Base-by-base conservation (phyloP, 2,888 invertebrate genomes). In the Cremastinae sp. region DNA sequence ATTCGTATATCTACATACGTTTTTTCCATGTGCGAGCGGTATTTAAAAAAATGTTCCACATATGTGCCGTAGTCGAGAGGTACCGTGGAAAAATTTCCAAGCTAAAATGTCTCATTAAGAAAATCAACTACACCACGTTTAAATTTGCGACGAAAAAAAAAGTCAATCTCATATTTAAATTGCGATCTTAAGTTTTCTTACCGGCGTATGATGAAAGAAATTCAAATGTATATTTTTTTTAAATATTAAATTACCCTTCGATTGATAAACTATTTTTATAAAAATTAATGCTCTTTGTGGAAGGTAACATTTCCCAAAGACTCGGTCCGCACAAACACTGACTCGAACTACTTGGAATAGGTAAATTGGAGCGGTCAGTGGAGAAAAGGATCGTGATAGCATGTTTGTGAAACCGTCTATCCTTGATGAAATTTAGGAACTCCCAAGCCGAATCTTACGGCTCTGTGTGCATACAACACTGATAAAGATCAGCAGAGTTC, bases 341-440 rank as follows among this genome's bases (percentile, higher is more conserved):
- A 5, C n/a, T 9, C 37, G 18, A 14, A 5, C 35, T 39, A 12
- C 39, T 39, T 47, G 10, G 9, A 14, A 5, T 10, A n/a, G 18
- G 47, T 18, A 41, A 59, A 59, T n/a, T n/a, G 53, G 20, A 65
- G 4, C 22, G 16, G 16, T 16, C 5, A 10, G 9, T 12, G 14
- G 10, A 53, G 39, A 49, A 56, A 45, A 45, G 49, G 22, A 39
- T 16, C 5, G n/a, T 10, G 10, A 20, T 22, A 28, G 28, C 18
- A 22, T 28, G 53, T 39, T 59, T 39, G 64, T 53, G 37, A 75
- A 75, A 65, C 70, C 59, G 65, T 59, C 47, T 18, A 43, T 53
- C 55, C 66, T 71, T 71, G 71, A 75, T 75, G 75, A 65, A 65
- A 75, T 75, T 75, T 71, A 49, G 66, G 59, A 66, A 53, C 56